Conservation (phyloP, 2,888 invertebrate genomes). For the Elysia crispata region DNA sequence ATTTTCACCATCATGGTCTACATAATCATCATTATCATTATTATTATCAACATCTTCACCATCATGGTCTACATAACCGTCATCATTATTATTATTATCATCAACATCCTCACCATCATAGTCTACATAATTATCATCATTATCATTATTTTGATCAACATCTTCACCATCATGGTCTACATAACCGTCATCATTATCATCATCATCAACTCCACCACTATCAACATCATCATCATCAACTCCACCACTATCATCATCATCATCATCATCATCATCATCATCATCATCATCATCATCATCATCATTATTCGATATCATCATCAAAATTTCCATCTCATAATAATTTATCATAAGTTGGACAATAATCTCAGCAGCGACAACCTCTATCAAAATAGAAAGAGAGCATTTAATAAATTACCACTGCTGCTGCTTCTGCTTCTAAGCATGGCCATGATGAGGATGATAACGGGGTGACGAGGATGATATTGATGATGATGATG, state of each 20-base stretch:
- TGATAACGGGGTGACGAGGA: too few species aligned
- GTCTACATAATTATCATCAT: too few species aligned
- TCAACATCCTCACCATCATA: not conserved
- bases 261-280: constrained; percentile 19
- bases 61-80: not conserved
- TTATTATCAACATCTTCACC: not conserved
- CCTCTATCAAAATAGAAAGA: too few species aligned
- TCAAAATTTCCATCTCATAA: too few species aligned
- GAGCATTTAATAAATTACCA: too few species aligned
- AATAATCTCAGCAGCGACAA: too few species aligned
- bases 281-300: constrained; percentile 17
- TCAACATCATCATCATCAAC: constrained; percentile 12
- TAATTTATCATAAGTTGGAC: too few species aligned
- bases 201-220: not conserved
- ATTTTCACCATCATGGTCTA: not conserved
- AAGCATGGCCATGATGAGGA: too few species aligned
- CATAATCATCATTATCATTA: too few species aligned
- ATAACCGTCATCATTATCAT: not conserved
- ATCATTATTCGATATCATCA: not conserved
- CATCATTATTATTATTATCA: constrained; percentile 5
- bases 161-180: not conserved
- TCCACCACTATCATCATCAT: not conserved
- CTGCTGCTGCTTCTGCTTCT: too few species aligned
- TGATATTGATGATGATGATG: too few species aligned
- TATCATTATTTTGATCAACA: not conserved